A percentile compares a stretch with the other conserved stretches of the same genome.
Evolutionary conservation across 2,888 invertebrate species (phyloP).

Genomic region (Listrodromus nycthemerus): DNA sequence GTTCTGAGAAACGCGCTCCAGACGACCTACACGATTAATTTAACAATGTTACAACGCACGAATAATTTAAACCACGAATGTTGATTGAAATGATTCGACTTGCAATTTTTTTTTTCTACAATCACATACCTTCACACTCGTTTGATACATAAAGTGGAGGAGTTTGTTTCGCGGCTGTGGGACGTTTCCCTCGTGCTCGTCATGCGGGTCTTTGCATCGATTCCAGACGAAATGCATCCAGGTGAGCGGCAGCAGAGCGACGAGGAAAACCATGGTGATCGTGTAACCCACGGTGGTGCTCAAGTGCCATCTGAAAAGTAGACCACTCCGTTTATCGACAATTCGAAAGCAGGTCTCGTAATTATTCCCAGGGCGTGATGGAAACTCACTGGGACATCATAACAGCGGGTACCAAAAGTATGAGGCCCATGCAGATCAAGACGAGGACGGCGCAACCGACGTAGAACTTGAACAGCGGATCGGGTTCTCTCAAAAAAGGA

Average conservation of each 20-base stretch:
- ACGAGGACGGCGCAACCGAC: slow-evolving; percentile 87
- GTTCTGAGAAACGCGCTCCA: slow-evolving; percentile 88
- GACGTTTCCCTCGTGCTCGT: slow-evolving; percentile 84
- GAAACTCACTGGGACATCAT: slow-evolving; percentile 85
- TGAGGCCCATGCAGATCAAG: slow-evolving; percentile 85
- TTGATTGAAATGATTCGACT: neutral
- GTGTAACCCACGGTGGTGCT: slow-evolving; percentile 85
- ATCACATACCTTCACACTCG: slow-evolving; percentile 80
- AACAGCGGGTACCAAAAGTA: slow-evolving; percentile 88
- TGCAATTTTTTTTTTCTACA: neutral
- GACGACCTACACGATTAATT: slow-evolving; percentile 86
- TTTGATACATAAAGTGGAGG: slow-evolving; percentile 87
- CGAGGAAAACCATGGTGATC: slow-evolving; percentile 85
- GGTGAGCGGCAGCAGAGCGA: slow-evolving; percentile 88
- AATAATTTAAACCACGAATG: neutral
- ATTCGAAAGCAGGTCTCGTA: neutral
- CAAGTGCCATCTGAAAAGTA: slow-evolving; percentile 81
- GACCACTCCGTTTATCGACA: neutral
- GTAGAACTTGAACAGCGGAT: slow-evolving; percentile 95
- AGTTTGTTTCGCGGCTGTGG: slow-evolving; percentile 86
- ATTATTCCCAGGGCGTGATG: neutral
- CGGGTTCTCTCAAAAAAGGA: slow-evolving; percentile 90
- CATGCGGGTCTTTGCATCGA: slow-evolving; percentile 84
- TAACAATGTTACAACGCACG: neutral
- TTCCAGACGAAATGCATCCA: slow-evolving; percentile 92